phyloP scores from a whole-genome alignment of 2,113 vertebrate species.

The Telmatochromis brachygnathus region DNA sequence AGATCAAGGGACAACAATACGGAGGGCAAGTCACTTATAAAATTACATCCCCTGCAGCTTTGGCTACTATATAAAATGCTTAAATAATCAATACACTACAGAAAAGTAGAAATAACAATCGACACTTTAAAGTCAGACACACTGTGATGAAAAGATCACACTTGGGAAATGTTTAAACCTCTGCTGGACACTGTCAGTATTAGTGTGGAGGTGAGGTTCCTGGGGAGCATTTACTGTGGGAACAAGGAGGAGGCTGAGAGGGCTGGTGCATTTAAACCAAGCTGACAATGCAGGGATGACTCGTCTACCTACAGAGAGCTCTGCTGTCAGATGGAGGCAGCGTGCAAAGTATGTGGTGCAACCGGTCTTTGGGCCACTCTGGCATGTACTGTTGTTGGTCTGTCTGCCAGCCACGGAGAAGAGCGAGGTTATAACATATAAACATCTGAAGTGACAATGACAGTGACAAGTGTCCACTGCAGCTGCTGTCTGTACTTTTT shows the following conservation, averaged over 20 bases:
- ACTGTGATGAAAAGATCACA: neutral
- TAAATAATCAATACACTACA: neutral
- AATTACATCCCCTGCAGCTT: neutral
- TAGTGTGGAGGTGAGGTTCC: neutral
- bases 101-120: neutral
- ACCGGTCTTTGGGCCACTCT: neutral
- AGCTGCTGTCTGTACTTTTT: neutral
- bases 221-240: neutral
- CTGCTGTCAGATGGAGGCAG: neutral
- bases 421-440: neutral
- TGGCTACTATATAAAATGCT: neutral
- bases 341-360: neutral
- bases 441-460: neutral
- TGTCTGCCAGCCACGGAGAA: neutral
- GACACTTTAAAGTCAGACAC: neutral
- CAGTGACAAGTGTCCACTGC: neutral
- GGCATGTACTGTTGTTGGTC: neutral
- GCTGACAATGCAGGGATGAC: rapidly evolving
- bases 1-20: rapidly evolving
- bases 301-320: neutral
- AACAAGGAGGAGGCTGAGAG: neutral
- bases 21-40: neutral
- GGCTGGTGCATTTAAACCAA: neutral
- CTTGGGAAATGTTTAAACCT: neutral
- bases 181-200: neutral